Evolutionary conservation across 92 coral and sea anemone genomes (phyloP).

Genomic region (Virgularia gustaviana): DNA sequence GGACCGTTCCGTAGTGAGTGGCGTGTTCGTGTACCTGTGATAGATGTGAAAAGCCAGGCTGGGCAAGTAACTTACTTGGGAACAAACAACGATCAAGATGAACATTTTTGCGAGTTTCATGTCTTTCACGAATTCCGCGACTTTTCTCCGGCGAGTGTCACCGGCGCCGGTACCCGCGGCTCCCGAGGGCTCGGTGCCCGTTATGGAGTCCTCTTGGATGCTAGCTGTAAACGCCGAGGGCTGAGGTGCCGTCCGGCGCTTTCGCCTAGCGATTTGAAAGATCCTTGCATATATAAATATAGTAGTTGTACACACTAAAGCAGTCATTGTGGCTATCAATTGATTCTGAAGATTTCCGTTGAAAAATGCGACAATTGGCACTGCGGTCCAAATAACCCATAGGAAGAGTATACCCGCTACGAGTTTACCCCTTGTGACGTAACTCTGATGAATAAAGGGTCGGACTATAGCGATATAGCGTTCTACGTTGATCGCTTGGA

Average conservation of each 20-base stretch:
- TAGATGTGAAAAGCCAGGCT: conserved; percentile 1
- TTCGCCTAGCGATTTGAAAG: conserved; percentile 20
- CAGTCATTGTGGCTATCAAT: background rate
- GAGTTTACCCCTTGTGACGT: background rate
- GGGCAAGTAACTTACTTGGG: conserved; percentile 19
- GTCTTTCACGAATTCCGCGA: conserved; percentile 8
- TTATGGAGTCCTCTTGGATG: background rate
- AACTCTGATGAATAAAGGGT: conserved; percentile 11
- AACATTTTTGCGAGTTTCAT: conserved; percentile 22
- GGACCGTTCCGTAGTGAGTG: background rate
- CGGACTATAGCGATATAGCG: conserved; percentile 15
- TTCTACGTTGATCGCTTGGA: conserved; percentile 12
- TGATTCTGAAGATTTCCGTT: background rate
- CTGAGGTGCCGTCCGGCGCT: background rate
- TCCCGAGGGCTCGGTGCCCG: background rate
- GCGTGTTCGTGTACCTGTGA: background rate
- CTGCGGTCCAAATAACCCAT: background rate
- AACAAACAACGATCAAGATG: background rate
- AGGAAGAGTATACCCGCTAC: background rate
- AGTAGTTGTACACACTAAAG: background rate
- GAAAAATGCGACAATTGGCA: background rate
- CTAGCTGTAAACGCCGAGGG: background rate
- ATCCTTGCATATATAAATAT: conserved; percentile 14
- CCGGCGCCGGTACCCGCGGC: background rate
- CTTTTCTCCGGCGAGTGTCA: background rate